Conservation (phyloP, 1,140 invertebrate species). For the Pinna nobilis region DNA sequence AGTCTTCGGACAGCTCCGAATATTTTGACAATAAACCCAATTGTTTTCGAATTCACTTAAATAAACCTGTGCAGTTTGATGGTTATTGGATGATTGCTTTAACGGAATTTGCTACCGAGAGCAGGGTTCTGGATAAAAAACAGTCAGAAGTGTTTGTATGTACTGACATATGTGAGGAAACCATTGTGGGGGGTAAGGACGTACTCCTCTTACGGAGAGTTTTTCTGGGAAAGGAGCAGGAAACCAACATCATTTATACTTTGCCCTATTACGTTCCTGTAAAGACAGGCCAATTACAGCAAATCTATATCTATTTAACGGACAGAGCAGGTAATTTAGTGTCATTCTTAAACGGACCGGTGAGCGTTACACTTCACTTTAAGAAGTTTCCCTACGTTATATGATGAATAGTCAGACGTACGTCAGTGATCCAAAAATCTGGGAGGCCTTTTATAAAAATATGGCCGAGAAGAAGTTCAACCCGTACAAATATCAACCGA, state of each 20-base stretch:
- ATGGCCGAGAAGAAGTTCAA: constrained; percentile 23
- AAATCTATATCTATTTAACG: constrained; percentile 24
- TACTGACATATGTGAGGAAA: constrained; percentile 16
- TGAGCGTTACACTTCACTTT: constrained; percentile 27
- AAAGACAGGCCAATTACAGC: not conserved
- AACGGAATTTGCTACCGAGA: constrained; percentile 16
- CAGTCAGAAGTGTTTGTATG: constrained; percentile 10
- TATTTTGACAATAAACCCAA: constrained; percentile 22
- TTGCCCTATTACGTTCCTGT: constrained; percentile 19
- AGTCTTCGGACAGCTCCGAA: constrained; percentile 8
- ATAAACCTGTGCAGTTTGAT: constrained; percentile 20
- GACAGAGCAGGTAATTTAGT: not conserved
- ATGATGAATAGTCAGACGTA: constrained; percentile 15
- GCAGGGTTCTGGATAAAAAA: not conserved
- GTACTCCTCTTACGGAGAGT: constrained; percentile 1
- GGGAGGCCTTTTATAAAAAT: constrained; percentile 37
- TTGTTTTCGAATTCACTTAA: constrained; percentile 14
- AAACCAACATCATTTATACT: not conserved
- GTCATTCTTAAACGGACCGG: constrained; percentile 7
- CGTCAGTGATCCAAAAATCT: constrained; percentile 29
- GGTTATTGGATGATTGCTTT: constrained; percentile 22
- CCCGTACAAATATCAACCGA: constrained; percentile 14
- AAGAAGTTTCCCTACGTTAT: constrained; percentile 18
- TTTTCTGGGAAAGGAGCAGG: not conserved
- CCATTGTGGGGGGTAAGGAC: constrained; percentile 8